Conservation (phyloP, 2,797 vertebrate species). For the Octomys mimax region DNA sequence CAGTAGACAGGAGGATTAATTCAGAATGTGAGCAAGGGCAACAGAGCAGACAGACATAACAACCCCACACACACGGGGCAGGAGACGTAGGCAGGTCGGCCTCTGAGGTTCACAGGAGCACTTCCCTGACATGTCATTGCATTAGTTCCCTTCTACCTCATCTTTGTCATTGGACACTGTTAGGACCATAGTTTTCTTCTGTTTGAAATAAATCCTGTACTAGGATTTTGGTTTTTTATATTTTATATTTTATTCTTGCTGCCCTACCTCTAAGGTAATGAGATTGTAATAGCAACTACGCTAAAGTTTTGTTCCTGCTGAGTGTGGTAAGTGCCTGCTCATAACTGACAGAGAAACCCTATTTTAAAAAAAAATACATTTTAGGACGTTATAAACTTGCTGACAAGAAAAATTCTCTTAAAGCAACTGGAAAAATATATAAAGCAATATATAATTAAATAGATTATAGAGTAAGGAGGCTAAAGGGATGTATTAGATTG, state of each 20-base stretch:
- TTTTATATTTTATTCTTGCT: neutral
- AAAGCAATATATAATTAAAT: neutral
- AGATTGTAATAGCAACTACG: neutral
- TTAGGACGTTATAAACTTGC: neutral
- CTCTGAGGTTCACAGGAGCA: rapidly evolving
- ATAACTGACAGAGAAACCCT: neutral
- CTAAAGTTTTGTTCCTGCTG: neutral
- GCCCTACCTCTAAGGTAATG: neutral
- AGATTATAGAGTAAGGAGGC: neutral
- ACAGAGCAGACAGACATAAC: rapidly evolving
- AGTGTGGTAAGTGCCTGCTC: neutral
- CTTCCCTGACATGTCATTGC: neutral
- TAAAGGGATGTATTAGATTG: neutral
- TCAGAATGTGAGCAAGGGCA: neutral
- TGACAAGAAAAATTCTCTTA: neutral
- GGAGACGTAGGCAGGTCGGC: neutral
- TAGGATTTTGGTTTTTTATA: neutral
- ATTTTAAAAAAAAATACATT: neutral
- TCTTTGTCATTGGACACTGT: neutral
- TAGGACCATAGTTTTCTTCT: neutral
- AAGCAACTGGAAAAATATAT: conserved; percentile 11
- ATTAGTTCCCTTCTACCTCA: neutral
- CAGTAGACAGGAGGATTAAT: neutral
- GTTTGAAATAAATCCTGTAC: conserved; percentile 24
- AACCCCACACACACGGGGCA: neutral